Evolutionary conservation across 2,113 vertebrate species (phyloP), one percentile per base, ranked within the genome.

Genomic region (Indicator maculatus): DNA sequence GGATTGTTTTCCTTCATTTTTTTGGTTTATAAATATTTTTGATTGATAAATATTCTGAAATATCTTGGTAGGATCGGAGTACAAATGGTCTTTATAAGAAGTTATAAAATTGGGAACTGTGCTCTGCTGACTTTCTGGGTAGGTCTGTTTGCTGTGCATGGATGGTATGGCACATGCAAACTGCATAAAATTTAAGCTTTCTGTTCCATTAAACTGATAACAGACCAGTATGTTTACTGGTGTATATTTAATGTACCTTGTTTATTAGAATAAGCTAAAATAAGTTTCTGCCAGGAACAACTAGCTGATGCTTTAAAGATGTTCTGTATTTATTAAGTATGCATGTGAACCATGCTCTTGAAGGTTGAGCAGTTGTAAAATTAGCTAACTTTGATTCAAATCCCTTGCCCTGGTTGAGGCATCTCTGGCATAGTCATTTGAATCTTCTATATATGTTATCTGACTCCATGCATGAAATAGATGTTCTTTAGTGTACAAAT

Each of bases 361-460:
- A 75, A 52, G 27, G 20, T 15, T 80, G 47, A 47, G 19, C n/a
- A 31, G 28, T 69, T 78, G 16, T 50, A 41, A 26, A 64, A 30
- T 71, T 70, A 28, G 4, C 8, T 70, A 28, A n/a, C 12, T 86
- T 39, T 26, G 39, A 70, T 66, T 20, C 11, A 61, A 69, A 77
- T 86, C 21, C 36, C 18, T 73, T 53, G 30, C 16, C 60, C n/a
- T 73, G 53, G 3, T 70, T 70, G 81, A 70, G 45, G 23, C 59
- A 52, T 21, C 28, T 77, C 17, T 27, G 38, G 59, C 17, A 4
- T 24, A 41, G 41, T 44, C 3, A 0, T 33, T 55, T 50, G 55
- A 44, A 1, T 23, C 19, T 53, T 56, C 50, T 15, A 2, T 2
- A 0, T 16, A 30, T 28, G 8, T 31, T 64, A 5, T 36, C 39